Conservation (phyloP, 2,113 vertebrate species). For the Chitala chitala region DNA sequence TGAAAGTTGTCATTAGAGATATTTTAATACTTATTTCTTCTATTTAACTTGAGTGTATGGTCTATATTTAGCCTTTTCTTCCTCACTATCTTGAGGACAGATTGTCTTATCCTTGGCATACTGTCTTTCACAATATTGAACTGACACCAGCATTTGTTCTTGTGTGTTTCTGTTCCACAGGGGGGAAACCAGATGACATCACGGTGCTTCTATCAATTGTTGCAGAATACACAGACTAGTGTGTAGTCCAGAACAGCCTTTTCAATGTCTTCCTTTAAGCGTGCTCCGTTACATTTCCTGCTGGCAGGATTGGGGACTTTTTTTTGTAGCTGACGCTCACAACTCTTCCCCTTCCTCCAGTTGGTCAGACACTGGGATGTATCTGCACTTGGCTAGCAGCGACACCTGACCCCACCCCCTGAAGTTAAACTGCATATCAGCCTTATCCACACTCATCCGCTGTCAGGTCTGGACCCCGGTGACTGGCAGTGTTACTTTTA, state of each 20-base stretch:
- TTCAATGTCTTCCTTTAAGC: conserved; percentile 23
- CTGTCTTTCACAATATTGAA: conserved; percentile 15
- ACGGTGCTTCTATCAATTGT: conserved; percentile 98
- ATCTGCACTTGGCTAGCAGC: neutral
- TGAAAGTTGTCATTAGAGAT: neutral
- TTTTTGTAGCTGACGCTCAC: conserved; percentile 52
- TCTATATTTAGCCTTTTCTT: no score
- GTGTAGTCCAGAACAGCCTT: neutral
- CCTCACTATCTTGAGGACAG: no score
- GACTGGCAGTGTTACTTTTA: no score
- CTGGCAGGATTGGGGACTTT: conserved; percentile 73
- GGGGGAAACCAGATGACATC: conserved; percentile 98
- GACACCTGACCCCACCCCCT: neutral
- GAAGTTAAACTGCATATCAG: neutral
- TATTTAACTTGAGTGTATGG: no score
- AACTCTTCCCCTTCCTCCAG: conserved; percentile 27
- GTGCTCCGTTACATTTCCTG: conserved; percentile 66
- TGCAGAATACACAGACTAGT: conserved; percentile 93
- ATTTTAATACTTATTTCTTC: no score
- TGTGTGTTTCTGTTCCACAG: conserved; percentile 53
- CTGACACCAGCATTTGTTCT: neutral
- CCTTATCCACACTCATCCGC: neutral
- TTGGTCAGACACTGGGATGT: neutral
- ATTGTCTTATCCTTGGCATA: no score
- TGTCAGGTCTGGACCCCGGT: no score